A percentile compares a stretch with the other conserved stretches of the same genome.
phyloP scores from a whole-genome alignment of 2,113 vertebrate species.

The Epinephelus moara region DNA sequence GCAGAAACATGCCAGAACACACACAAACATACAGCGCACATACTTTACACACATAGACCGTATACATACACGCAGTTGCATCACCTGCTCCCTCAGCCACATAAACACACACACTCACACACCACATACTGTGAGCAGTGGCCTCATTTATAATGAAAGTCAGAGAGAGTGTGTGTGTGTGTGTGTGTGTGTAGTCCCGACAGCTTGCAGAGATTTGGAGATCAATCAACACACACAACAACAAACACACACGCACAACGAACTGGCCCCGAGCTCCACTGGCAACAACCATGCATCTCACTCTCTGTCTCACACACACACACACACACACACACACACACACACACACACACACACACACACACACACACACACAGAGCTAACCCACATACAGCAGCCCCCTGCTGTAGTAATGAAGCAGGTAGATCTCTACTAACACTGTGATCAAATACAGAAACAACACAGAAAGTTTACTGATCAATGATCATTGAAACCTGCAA shows the following conservation, averaged over 20 bases:
- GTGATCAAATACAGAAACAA: background rate
- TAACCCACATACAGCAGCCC: background rate
- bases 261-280: slow-evolving; percentile 36
- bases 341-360: background rate
- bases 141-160: slow-evolving; percentile 61
- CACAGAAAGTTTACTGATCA: background rate
- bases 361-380: slow-evolving; percentile 5
- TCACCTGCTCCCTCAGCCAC: slow-evolving; percentile 10
- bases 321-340: background rate
- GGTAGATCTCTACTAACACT: background rate
- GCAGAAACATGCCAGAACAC: slow-evolving; percentile 3
- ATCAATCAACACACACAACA: slow-evolving; percentile 43
- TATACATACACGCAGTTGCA: background rate
- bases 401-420: background rate
- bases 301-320: background rate
- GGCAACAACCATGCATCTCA: slow-evolving; percentile 10
- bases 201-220: slow-evolving; percentile 49
- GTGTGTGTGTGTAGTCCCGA: slow-evolving; percentile 37
- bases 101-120: background rate
- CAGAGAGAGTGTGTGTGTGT: slow-evolving; percentile 5
- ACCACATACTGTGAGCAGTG: slow-evolving; percentile 35
- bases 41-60: background rate
- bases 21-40: background rate
- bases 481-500: background rate
- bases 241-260: slow-evolving; percentile 1